Conservation (phyloP, 1,140 invertebrate species). For the Conus betulinus region DNA sequence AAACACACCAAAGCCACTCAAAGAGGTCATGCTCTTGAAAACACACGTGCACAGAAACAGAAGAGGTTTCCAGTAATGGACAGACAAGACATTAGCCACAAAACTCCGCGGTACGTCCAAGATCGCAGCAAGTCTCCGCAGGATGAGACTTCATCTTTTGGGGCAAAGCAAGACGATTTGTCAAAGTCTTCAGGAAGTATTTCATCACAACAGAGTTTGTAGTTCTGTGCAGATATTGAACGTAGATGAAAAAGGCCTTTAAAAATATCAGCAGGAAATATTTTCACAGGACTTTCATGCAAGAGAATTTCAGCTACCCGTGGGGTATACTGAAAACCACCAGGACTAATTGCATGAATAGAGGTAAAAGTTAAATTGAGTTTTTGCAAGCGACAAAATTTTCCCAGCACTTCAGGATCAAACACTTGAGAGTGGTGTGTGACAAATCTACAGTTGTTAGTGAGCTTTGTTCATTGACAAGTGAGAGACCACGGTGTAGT, state of each 20-base stretch:
- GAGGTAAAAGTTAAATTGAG: not conserved
- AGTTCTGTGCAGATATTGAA: slow-evolving; percentile 37
- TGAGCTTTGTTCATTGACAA: not conserved
- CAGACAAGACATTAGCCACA: slow-evolving; percentile 50
- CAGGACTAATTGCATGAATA: not conserved
- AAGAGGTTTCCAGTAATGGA: slow-evolving; percentile 51
- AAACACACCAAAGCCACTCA: slow-evolving; percentile 44
- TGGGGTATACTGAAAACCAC: not conserved
- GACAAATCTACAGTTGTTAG: not conserved
- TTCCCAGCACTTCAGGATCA: not conserved
- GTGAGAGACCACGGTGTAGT: not conserved
- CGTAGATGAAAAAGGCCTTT: slow-evolving; percentile 3
- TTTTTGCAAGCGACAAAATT: not conserved
- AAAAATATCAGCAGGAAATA: not conserved
- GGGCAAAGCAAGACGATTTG: slow-evolving; percentile 18
- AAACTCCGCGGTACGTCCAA: slow-evolving; percentile 34
- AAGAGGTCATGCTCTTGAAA: not conserved
- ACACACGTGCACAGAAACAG: slow-evolving; percentile 31
- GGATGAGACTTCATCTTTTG: slow-evolving; percentile 50
- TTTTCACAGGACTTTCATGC: not conserved
- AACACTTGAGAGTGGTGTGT: not conserved
- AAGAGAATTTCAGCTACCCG: not conserved
- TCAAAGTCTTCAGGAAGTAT: slow-evolving; percentile 40
- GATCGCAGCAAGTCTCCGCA: slow-evolving; percentile 50
- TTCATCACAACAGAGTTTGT: slow-evolving; percentile 48